phyloP scores from a whole-genome alignment of 2,797 vertebrate genomes.

The Cetoscarus ocellatus region DNA sequence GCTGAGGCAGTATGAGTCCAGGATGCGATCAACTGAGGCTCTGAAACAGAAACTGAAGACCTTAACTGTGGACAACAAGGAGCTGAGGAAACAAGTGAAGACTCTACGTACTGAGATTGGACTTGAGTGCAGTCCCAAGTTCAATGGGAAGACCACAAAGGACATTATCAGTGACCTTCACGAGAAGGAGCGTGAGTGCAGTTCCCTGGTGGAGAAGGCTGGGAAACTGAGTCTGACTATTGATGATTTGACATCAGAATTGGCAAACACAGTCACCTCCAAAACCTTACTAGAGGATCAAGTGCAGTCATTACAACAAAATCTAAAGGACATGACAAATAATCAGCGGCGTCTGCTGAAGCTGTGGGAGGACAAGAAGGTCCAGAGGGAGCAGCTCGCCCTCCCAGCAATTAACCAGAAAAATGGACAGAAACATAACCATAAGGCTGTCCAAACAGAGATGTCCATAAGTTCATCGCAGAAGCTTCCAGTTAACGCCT shows the following conservation, averaged over 20 bases:
- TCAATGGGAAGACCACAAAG: slow-evolving; percentile 85
- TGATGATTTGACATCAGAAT: slow-evolving; percentile 81
- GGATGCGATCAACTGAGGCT: slow-evolving; percentile 80
- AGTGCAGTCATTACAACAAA: slow-evolving; percentile 83
- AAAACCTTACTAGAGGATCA: slow-evolving; percentile 86
- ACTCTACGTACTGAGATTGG: slow-evolving; percentile 84
- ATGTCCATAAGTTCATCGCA: slow-evolving; percentile 81
- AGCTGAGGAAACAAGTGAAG: slow-evolving; percentile 84
- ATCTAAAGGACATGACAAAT: slow-evolving; percentile 88
- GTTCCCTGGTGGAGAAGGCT: slow-evolving; percentile 79
- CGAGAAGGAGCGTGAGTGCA: slow-evolving; percentile 84
- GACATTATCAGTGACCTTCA: slow-evolving; percentile 85
- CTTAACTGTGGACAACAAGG: slow-evolving; percentile 82
- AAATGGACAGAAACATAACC: slow-evolving; percentile 67
- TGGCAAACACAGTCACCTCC: slow-evolving; percentile 83
- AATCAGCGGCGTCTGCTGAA: slow-evolving; percentile 86
- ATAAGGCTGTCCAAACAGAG: slow-evolving; percentile 83
- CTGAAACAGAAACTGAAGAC: slow-evolving; percentile 85
- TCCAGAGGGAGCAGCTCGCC: slow-evolving; percentile 79
- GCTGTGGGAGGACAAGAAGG: slow-evolving; percentile 87
- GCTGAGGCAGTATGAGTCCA: slow-evolving; percentile 80
- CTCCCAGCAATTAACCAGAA: slow-evolving; percentile 82
- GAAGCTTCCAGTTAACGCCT: slow-evolving; percentile 79
- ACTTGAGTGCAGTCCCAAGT: slow-evolving; percentile 83
- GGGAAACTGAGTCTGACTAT: slow-evolving; percentile 81